Conservation (phyloP, 2,113 vertebrate genomes). For the Mobula birostris region DNA sequence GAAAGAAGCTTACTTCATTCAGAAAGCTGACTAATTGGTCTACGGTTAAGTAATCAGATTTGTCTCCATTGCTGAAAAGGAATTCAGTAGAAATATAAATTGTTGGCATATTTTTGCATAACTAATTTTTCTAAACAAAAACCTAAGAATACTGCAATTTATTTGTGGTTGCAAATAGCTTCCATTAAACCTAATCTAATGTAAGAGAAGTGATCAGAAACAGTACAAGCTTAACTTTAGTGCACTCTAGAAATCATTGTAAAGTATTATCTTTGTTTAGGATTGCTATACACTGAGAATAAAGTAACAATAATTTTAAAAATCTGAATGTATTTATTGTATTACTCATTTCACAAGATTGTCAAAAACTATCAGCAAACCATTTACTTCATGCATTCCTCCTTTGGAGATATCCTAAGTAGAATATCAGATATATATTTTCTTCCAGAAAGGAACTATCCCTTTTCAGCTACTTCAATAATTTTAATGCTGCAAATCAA, state of each 20-base stretch:
- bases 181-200: not conserved
- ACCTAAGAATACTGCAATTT: not conserved
- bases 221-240: not conserved
- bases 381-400: not conserved
- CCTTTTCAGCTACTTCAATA: not conserved
- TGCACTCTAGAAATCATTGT: not conserved
- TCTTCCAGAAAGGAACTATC: not conserved
- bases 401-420: not conserved
- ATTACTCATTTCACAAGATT: not conserved
- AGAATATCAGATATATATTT: not conserved
- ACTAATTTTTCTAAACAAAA: slow-evolving; percentile 17
- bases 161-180: not conserved
- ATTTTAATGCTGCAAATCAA: not conserved
- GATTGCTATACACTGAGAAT: not conserved
- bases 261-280: not conserved
- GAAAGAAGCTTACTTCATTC: slow-evolving; percentile 99
- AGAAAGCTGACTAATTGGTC: slow-evolving; percentile 99
- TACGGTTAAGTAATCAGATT: slow-evolving; percentile 99
- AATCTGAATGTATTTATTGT: not conserved
- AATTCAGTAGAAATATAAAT: slow-evolving; percentile 89
- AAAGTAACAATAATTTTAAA: too few species aligned
- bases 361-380: not conserved
- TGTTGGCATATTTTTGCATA: slow-evolving; percentile 42
- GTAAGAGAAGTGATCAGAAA: not conserved
- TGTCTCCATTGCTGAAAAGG: slow-evolving; percentile 99